phyloP scores from a whole-genome alignment of 2,113 vertebrate genomes.

The Corvus hawaiiensis region DNA sequence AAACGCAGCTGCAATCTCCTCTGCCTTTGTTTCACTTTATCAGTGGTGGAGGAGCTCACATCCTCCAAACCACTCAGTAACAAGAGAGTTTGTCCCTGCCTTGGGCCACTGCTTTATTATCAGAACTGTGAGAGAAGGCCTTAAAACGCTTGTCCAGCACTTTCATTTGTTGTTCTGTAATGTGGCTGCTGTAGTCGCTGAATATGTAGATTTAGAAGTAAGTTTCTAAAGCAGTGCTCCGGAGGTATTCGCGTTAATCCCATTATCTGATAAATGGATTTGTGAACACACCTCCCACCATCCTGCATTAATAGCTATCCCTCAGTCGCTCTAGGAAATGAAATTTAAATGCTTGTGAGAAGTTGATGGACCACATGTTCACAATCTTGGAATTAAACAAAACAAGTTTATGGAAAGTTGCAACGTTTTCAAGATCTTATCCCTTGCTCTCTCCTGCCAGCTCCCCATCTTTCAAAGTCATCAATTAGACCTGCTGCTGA shows the following conservation, averaged over 20 bases:
- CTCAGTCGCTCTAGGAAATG: constrained; percentile 50
- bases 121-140: background rate
- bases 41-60: background rate
- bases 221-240: constrained; percentile 41
- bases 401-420: constrained; percentile 36
- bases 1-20: background rate
- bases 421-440: background rate
- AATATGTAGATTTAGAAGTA: constrained; percentile 63
- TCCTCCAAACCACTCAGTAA: background rate
- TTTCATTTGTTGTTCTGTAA: constrained; percentile 57
- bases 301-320: constrained; percentile 29
- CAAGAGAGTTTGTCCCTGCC: background rate
- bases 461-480: constrained; percentile 4
- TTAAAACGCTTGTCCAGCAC: constrained; percentile 39
- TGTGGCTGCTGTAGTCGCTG: constrained; percentile 23
- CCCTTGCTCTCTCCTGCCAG: background rate
- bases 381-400: constrained; percentile 54
- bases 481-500: background rate
- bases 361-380: constrained; percentile 14
- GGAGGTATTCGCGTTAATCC: constrained; percentile 60
- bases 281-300: constrained; percentile 58
- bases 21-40: background rate
- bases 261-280: constrained; percentile 75
- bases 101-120: background rate
- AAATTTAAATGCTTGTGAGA: constrained; percentile 59